Evolutionary conservation across 2,888 invertebrate genomes (phyloP).

Genomic region (Cataglyphis rosenhaueri): DNA sequence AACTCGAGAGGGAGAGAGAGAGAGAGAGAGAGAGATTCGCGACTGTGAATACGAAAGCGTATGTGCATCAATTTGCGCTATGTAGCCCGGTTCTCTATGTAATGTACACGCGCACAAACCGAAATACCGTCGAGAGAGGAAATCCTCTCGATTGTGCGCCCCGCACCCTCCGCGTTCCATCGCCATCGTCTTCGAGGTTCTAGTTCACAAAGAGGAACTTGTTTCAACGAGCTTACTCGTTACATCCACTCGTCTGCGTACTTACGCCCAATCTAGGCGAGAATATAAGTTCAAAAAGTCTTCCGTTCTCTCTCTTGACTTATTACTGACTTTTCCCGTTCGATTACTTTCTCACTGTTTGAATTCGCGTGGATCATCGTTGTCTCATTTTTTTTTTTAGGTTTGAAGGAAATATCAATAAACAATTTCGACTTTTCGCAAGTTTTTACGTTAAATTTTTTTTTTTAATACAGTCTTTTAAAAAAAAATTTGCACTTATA

Average conservation of each 20-base stretch:
- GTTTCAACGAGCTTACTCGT: constrained; percentile 72
- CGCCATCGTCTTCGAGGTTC: constrained; percentile 65
- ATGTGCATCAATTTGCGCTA: constrained; percentile 33
- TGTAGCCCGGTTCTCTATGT: constrained; percentile 19
- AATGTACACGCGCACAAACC: constrained; percentile 46
- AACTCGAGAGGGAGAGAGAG: constrained; percentile 56
- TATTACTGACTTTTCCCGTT: constrained; percentile 7
- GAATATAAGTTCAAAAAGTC: constrained; percentile 59
- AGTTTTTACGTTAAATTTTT: neutral
- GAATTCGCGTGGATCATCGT: neutral
- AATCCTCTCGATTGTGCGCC: constrained; percentile 19
- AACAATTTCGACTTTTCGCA: neutral
- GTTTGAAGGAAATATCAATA: constrained; percentile 14
- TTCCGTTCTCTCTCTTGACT: constrained; percentile 37
- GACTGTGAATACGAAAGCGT: constrained; percentile 24
- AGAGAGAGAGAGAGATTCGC: neutral
- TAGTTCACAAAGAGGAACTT: constrained; percentile 73
- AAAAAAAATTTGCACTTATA: neutral
- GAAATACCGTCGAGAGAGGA: constrained; percentile 70
- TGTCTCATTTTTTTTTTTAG: neutral
- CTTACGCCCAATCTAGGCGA: constrained; percentile 68
- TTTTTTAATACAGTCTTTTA: neutral
- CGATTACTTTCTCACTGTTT: constrained; percentile 9
- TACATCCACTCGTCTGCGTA: constrained; percentile 65
- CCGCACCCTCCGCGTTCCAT: constrained; percentile 47